Evolutionary conservation across 64 coral and sea anemone species (phyloP), one percentile per base, ranked within the genome.

Genomic region (Stylophora pistillata): DNA sequence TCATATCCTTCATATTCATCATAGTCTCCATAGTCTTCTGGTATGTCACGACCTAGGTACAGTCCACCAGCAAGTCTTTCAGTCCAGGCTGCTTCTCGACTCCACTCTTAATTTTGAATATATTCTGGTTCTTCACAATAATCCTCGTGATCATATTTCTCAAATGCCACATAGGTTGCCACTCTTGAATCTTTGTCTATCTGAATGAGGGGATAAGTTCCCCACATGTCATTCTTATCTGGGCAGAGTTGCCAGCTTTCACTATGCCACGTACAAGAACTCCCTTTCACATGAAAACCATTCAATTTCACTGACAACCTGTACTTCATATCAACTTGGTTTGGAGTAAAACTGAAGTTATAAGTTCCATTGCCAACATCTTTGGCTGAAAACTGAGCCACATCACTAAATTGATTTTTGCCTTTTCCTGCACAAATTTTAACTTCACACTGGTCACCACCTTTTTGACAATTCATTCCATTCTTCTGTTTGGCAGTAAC

Each of bases 321-420:
- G 53, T 94, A 74, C 26, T 53, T 17, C 63, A 25, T 66, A 10
- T 88, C 91, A n/a, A 52, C 41, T 53, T 71, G 15, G 31, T 20
- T 80, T 2, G 92, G 88, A 61, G 93, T 82, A 54, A 75, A 94
- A 9, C 59, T 88, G 9, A 91, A 89, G 14, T 30, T 78, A 58
- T 91, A 98, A 0, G 77, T 89, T 2, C 95, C 95, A 57, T 90
- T 73, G 27, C 81, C 73, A 60, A 59, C 54, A 74, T 98, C 92
- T 30, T 53, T 23, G 14, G 88, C 74, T 32, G 37, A 37, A 4
- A 41, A 41, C 37, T 41, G 37, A 41, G 37, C 37, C 37, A 41
- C 37, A 41, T 76, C 21, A 31, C 64, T 15, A 28, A 95, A 54
- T 47, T 10, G 9, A 10, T 56, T 27, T 21, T 98, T 78, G n/a